Percentiles rank a stretch among this genome's conserved stretches.
These are phyloP conservation scores for Electrona antarctica DNA, from an alignment of 2,113 vertebrate species.

Conservation along the genomic window DNA sequence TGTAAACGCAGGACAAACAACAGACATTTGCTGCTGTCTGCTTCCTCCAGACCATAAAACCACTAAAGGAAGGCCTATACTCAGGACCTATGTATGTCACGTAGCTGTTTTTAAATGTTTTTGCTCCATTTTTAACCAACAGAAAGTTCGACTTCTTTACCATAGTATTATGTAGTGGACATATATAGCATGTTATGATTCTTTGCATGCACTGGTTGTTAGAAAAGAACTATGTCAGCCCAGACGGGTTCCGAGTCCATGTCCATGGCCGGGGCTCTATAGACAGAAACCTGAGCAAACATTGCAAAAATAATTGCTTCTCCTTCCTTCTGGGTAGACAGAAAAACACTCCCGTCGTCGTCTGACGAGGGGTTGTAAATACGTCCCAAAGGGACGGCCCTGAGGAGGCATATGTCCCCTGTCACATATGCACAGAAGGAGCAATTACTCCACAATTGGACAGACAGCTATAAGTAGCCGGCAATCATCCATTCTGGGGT, in stretches of 20 bases:
- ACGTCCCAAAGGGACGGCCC: constrained; percentile 60
- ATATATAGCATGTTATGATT: constrained; percentile 47
- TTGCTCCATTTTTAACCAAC: constrained; percentile 51
- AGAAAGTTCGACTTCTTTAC: constrained; percentile 42
- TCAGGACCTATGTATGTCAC: constrained; percentile 35
- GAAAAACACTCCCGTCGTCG: constrained; percentile 62
- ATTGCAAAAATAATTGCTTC: constrained; percentile 71
- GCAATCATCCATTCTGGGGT: constrained; percentile 71
- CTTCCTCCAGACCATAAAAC: constrained; percentile 48
- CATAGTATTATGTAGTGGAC: constrained; percentile 46
- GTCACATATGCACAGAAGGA: constrained; percentile 72
- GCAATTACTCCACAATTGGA: constrained; percentile 74
- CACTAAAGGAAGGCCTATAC: constrained; percentile 29
- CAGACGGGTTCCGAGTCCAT: constrained; percentile 40
- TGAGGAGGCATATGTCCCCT: constrained; percentile 61
- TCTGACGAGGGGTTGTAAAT: constrained; percentile 65
- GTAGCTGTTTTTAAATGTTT: constrained; percentile 25
- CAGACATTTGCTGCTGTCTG: constrained; percentile 27
- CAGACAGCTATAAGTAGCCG: constrained; percentile 66
- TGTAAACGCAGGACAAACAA: constrained; percentile 26
- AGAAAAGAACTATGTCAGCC: constrained; percentile 39
- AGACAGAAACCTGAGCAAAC: constrained; percentile 65
- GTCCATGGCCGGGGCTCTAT: constrained; percentile 40
- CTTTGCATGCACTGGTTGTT: constrained; percentile 23
- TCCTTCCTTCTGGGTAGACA: constrained; percentile 56